Evolutionary conservation across 2,888 invertebrate genomes (phyloP).

Genomic region (Suillia variegata): DNA sequence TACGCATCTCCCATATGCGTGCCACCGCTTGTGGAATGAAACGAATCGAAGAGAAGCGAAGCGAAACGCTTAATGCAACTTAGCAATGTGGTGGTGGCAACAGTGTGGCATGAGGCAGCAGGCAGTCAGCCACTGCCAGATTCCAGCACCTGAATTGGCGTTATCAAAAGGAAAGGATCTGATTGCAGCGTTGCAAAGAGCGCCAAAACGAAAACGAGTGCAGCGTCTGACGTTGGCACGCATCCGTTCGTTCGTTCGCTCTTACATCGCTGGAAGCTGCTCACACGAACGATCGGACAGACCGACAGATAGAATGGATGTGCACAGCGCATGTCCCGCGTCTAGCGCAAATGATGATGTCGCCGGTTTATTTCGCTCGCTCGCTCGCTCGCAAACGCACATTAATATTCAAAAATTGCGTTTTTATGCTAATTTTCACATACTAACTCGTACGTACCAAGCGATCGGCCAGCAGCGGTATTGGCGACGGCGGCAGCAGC

Average conservation of each 20-base stretch:
- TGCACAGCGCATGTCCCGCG: no score
- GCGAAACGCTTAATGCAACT: no score
- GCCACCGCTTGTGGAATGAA: conserved; percentile 4
- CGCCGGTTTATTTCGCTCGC: no score
- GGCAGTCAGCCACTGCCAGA: conserved; percentile 21
- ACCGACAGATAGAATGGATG: neutral
- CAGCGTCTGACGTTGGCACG: conserved; percentile 32
- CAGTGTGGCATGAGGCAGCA: no score
- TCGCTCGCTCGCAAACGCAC: conserved; percentile 36
- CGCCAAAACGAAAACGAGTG: conserved; percentile 28
- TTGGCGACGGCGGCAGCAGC: conserved; percentile 3
- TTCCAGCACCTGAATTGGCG: conserved; percentile 25
- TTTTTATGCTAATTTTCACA: conserved; percentile 60
- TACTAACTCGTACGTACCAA: conserved; percentile 41
- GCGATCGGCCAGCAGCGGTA: conserved; percentile 14
- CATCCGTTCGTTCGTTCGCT: conserved; percentile 15
- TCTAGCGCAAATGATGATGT: conserved; percentile 41
- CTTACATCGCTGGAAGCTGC: neutral
- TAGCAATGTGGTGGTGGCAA: no score
- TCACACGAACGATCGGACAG: neutral
- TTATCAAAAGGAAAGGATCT: conserved; percentile 53
- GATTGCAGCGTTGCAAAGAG: conserved; percentile 35
- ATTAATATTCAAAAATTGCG: conserved; percentile 61
- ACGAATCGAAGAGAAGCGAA: no score
- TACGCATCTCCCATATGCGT: conserved; percentile 9